Evolutionary conservation across 1,140 invertebrate species (phyloP).

Genomic region (Hyphantria cunea): DNA sequence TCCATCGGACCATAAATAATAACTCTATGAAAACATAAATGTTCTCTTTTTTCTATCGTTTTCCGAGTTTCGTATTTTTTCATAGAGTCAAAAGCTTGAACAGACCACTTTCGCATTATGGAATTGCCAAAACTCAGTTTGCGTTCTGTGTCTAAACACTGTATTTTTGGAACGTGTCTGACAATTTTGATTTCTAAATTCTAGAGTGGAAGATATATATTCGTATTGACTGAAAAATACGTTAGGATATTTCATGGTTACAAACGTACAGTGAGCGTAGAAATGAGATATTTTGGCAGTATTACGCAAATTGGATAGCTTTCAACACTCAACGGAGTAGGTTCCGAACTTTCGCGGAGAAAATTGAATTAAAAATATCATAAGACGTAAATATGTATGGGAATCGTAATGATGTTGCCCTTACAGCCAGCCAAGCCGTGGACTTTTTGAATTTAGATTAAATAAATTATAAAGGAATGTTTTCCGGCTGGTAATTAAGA

Average conservation of each 20-base stretch:
- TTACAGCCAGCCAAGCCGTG: slow-evolving; percentile 46
- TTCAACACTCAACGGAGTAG: slow-evolving; percentile 81
- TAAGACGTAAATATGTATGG: slow-evolving; percentile 68
- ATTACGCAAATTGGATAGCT: slow-evolving; percentile 82
- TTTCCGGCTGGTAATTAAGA: too few relatives aligned
- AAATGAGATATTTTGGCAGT: slow-evolving; percentile 82
- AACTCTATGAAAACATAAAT: slow-evolving; percentile 81
- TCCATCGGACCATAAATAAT: slow-evolving; percentile 79
- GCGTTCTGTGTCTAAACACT: slow-evolving; percentile 47
- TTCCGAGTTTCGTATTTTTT: slow-evolving; percentile 77
- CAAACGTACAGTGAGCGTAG: slow-evolving; percentile 68
- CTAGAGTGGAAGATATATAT: slow-evolving; percentile 31
- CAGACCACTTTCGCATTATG: slow-evolving; percentile 81
- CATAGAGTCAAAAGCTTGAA: slow-evolving; percentile 81
- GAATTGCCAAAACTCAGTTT: slow-evolving; percentile 81
- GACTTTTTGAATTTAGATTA: slow-evolving; percentile 35
- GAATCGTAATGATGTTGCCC: slow-evolving; percentile 57
- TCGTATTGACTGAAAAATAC: slow-evolving; percentile 5
- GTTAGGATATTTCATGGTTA: slow-evolving; percentile 44
- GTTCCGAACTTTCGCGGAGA: slow-evolving; percentile 78
- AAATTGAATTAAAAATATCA: slow-evolving; percentile 82
- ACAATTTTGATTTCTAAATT: slow-evolving; percentile 39
- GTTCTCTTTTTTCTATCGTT: slow-evolving; percentile 79
- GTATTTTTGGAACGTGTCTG: slow-evolving; percentile 28
- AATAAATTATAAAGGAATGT: slow-evolving; percentile 33